These are phyloP conservation scores for Orthochromis malagaraziensis DNA, from an alignment of 2,113 vertebrate genomes.

Conservation along the genomic window DNA sequence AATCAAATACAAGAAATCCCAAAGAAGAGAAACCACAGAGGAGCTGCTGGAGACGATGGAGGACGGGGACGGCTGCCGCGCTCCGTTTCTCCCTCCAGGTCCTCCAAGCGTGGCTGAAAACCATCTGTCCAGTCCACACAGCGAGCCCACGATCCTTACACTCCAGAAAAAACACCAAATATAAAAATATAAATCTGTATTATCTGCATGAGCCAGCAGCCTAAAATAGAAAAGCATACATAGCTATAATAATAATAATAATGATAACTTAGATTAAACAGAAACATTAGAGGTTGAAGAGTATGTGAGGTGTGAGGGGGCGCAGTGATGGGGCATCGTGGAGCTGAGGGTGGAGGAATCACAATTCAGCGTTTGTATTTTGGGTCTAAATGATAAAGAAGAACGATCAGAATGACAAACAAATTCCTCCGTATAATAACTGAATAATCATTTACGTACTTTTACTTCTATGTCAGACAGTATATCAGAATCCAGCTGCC, in stretches of 20 bases:
- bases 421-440: neutral
- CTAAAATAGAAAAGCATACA: neutral
- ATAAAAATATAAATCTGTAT: neutral
- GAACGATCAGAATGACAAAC: neutral
- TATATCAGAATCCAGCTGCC: neutral
- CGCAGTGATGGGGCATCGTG: neutral
- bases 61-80: neutral
- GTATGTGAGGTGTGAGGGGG: neutral
- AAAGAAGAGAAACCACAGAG: neutral
- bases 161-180: slow-evolving; percentile 33
- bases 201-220: neutral
- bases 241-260: neutral
- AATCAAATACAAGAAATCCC: neutral
- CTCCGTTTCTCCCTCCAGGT: slow-evolving; percentile 37
- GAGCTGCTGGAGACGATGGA: neutral
- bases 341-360: neutral
- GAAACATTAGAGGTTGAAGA: neutral
- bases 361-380: neutral
- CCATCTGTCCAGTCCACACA: slow-evolving; percentile 50
- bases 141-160: slow-evolving; percentile 24
- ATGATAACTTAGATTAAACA: neutral
- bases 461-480: neutral
- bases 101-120: slow-evolving; percentile 37
- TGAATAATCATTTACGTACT: neutral
- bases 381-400: neutral